Conservation (phyloP, 2,797 vertebrate species). For the Gephyroberyx darwinii region DNA sequence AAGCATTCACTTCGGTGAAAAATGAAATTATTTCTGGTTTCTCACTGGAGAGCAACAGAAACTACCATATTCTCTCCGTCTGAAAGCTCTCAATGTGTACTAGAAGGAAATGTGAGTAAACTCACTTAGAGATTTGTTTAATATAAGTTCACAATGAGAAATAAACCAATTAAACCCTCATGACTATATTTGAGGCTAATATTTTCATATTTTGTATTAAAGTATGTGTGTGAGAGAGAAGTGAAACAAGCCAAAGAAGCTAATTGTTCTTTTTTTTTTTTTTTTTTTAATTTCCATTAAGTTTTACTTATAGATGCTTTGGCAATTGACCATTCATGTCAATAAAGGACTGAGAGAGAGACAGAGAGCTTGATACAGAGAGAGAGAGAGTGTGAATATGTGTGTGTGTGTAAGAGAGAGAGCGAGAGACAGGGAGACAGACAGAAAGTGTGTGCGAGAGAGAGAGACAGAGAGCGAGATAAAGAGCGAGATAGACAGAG, state of each 20-base stretch:
- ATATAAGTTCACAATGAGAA: too few relatives aligned
- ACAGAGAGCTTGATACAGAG: not conserved
- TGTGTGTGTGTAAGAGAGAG: not conserved
- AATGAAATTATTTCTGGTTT: conserved; percentile 8
- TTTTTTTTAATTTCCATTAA: too few relatives aligned
- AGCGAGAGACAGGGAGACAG: not conserved
- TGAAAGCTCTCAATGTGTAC: not conserved
- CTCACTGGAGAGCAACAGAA: not conserved
- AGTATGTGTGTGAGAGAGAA: not conserved
- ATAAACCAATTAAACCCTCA: too few relatives aligned
- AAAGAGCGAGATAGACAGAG: not conserved
- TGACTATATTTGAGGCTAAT: too few relatives aligned
- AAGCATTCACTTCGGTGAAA: conserved; percentile 24
- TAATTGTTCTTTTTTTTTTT: too few relatives aligned
- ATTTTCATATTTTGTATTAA: too few relatives aligned
- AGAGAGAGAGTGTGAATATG: not conserved
- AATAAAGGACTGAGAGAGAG: not conserved
- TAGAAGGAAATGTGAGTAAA: too few relatives aligned
- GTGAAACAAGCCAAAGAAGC: too few relatives aligned
- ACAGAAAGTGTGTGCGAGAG: not conserved
- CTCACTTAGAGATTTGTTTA: too few relatives aligned
- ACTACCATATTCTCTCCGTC: not conserved
- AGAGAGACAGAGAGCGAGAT: not conserved
- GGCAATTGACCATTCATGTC: too few relatives aligned
- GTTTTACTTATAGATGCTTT: too few relatives aligned